phyloP scores from a whole-genome alignment of 1,140 invertebrate genomes.

The Eurosta solidaginis region DNA sequence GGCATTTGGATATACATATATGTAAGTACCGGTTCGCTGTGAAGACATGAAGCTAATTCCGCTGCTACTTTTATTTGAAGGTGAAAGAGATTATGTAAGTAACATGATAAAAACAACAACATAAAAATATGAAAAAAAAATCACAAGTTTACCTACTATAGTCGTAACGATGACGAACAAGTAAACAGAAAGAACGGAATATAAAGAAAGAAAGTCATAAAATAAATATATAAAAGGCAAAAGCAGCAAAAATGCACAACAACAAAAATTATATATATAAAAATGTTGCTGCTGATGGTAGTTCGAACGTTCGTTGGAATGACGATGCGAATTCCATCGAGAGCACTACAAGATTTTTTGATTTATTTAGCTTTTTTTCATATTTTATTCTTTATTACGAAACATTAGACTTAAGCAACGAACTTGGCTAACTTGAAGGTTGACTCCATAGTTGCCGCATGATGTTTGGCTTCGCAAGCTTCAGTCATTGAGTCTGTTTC shows the following conservation, averaged over 20 bases:
- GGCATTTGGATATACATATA: too few relatives aligned
- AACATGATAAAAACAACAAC: neutral
- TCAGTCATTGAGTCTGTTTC: too few relatives aligned
- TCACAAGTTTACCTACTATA: neutral
- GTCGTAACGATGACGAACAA: neutral
- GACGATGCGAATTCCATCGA: neutral
- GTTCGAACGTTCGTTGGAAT: neutral
- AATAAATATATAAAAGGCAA: too few relatives aligned
- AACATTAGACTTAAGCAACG: constrained; percentile 9
- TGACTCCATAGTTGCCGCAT: neutral
- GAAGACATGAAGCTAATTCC: too few relatives aligned
- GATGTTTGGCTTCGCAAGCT: too few relatives aligned
- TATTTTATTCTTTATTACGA: neutral
- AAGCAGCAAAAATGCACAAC: neutral
- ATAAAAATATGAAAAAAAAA: neutral
- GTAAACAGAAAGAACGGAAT: neutral
- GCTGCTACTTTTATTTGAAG: constrained; percentile 21
- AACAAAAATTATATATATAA: neutral
- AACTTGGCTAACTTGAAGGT: neutral
- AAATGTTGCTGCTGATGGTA: neutral
- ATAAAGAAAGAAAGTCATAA: constrained; percentile 9
- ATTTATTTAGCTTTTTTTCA: neutral
- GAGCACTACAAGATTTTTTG: neutral
- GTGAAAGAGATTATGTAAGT: constrained; percentile 24
- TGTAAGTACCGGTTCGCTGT: too few relatives aligned